Percentiles rank a stretch among this genome's conserved stretches.
Conservation (phyloP, 2,113 vertebrate genomes). For the Oceanodroma tethys region DNA sequence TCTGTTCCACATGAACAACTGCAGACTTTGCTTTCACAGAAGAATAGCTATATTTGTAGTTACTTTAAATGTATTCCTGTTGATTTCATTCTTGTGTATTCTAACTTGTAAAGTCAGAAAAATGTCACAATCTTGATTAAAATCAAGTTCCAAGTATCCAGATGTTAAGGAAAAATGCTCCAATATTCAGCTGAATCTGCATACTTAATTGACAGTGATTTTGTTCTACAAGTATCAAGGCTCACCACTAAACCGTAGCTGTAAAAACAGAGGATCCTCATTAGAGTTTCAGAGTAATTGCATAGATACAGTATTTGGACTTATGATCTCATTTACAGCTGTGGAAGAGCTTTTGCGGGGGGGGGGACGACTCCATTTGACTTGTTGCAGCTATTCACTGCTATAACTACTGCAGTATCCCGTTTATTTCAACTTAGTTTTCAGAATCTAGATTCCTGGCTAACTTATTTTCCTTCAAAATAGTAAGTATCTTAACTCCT, state of each 20-base stretch:
- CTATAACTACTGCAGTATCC: accelerated
- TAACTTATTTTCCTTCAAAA: not conserved
- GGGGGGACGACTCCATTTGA: not conserved
- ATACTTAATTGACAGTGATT: not conserved
- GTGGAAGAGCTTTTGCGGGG: not conserved
- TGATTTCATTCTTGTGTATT: not conserved
- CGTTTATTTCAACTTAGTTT: not conserved
- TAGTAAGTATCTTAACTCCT: not conserved
- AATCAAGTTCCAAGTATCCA: not conserved
- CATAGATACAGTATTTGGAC: not conserved
- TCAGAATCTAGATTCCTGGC: not conserved
- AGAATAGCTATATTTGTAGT: slow-evolving; percentile 17
- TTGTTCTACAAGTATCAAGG: not conserved
- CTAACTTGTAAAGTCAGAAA: not conserved
- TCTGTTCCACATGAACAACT: slow-evolving; percentile 58
- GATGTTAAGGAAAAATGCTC: not conserved
- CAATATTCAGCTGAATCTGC: not conserved
- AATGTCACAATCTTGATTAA: not conserved
- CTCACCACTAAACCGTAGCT: not conserved
- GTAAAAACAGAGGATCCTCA: not conserved
- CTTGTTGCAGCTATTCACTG: not conserved
- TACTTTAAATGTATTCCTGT: not conserved
- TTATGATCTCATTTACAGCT: not conserved
- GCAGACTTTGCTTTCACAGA: slow-evolving; percentile 60
- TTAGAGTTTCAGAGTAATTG: not conserved